These are phyloP conservation scores for Diplodus puntazzo DNA, from an alignment of 2,797 vertebrate species.

Conservation along the genomic window DNA sequence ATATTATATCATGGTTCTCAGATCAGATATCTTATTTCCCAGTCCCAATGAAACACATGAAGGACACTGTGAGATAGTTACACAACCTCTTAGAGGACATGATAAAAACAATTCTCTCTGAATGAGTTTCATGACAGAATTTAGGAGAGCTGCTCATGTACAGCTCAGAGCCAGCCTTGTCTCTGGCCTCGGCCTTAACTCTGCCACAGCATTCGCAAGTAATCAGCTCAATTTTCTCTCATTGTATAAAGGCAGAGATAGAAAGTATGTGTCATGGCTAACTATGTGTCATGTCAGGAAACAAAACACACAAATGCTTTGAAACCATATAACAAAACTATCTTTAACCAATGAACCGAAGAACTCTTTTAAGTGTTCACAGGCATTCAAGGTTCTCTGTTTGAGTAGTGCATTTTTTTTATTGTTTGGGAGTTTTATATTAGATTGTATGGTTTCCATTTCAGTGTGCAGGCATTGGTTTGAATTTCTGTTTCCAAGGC, in stretches of 20 bases:
- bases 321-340: slow-evolving; percentile 3
- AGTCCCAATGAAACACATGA: not conserved
- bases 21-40: not conserved
- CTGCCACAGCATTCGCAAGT: not conserved
- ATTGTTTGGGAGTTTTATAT: not conserved
- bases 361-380: not conserved
- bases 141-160: slow-evolving; percentile 4
- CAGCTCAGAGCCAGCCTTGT: slow-evolving; percentile 12
- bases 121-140: not conserved
- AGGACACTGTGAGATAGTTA: not conserved
- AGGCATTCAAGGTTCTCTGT: too few relatives aligned
- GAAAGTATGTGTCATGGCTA: slow-evolving; percentile 1
- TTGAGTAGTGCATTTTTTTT: not conserved
- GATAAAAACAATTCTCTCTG: not conserved
- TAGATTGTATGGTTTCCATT: not conserved
- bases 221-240: slow-evolving; percentile 9
- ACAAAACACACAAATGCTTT: not conserved
- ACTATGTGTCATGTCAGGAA: slow-evolving; percentile 13
- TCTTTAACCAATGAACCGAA: not conserved
- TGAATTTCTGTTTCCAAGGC: not conserved
- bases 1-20: not conserved
- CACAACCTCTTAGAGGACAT: not conserved
- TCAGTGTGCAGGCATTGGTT: not conserved
- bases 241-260: not conserved
- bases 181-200: slow-evolving; percentile 25